phyloP scores from a whole-genome alignment of 2,113 vertebrate species.

The Plotosus lineatus region DNA sequence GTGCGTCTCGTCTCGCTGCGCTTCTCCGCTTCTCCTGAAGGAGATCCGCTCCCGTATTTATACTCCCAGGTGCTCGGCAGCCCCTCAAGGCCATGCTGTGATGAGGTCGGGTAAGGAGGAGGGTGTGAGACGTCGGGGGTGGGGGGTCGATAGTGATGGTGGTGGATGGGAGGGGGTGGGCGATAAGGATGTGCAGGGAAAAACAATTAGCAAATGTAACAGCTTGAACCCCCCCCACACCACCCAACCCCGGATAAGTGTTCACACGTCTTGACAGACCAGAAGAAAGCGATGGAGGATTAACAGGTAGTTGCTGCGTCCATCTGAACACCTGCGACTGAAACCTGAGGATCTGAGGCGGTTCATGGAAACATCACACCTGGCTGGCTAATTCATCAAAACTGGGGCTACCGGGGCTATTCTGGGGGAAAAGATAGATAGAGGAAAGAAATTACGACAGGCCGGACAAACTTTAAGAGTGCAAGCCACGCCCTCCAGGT shows the following conservation, averaged over 20 bases:
- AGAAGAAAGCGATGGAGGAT: constrained; percentile 9
- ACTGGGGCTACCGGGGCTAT: no score
- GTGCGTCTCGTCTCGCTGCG: constrained; percentile 39
- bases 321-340: not conserved
- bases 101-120: constrained; percentile 32
- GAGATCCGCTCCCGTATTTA: constrained; percentile 48
- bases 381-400: no score
- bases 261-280: not conserved
- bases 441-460: no score
- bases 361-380: not conserved
- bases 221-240: constrained; percentile 6
- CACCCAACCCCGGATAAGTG: not conserved
- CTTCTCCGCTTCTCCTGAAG: constrained; percentile 39
- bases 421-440: no score
- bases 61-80: constrained; percentile 41
- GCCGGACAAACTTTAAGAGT: no score
- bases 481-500: no score
- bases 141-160: not conserved
- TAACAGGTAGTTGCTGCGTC: constrained; percentile 7
- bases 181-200: not conserved
- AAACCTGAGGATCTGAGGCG: not conserved
- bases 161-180: not conserved
- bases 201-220: constrained; percentile 31
- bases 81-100: constrained; percentile 37
- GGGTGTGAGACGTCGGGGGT: not conserved